Percentiles rank a stretch among this genome's conserved stretches.
Conservation (phyloP, 1,140 invertebrate genomes). For the Augochlora pura region DNA sequence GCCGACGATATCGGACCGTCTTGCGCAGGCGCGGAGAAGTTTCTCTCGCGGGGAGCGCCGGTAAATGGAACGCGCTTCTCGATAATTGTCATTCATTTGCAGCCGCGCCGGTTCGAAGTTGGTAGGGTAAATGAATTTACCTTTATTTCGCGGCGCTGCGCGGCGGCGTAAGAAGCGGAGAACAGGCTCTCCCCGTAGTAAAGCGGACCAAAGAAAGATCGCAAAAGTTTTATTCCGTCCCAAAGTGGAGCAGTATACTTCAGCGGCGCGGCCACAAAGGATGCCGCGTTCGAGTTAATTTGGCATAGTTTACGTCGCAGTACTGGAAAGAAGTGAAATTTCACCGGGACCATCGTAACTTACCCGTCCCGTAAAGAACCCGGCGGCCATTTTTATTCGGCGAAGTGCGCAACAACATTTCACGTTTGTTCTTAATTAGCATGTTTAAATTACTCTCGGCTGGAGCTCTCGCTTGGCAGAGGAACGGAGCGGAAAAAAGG, state of each 20-base stretch:
- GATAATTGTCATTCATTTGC: background rate
- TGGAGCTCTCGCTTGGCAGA: background rate
- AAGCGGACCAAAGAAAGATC: constrained; percentile 39
- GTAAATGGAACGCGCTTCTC: background rate
- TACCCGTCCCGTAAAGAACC: constrained; percentile 3
- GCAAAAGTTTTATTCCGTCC: constrained; percentile 54
- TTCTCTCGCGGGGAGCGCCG: background rate
- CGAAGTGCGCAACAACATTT: background rate
- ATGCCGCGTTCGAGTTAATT: constrained; percentile 54
- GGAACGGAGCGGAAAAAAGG: background rate
- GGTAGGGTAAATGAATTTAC: constrained; percentile 34
- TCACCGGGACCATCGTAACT: constrained; percentile 40
- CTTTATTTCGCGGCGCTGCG: constrained; percentile 38
- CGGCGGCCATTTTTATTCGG: constrained; percentile 14
- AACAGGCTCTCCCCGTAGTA: background rate
- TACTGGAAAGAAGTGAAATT: constrained; percentile 45
- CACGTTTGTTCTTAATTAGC: constrained; percentile 19
- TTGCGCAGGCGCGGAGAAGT: too few species aligned
- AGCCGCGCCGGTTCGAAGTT: background rate
- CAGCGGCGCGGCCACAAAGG: constrained; percentile 40
- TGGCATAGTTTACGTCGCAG: constrained; percentile 53
- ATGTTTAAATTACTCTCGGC: constrained; percentile 2
- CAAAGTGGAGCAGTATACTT: constrained; percentile 52
- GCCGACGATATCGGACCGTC: background rate
- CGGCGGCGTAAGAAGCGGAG: constrained; percentile 33